Conservation (phyloP, 2,113 vertebrate genomes). For the Rafetus swinhoei region DNA sequence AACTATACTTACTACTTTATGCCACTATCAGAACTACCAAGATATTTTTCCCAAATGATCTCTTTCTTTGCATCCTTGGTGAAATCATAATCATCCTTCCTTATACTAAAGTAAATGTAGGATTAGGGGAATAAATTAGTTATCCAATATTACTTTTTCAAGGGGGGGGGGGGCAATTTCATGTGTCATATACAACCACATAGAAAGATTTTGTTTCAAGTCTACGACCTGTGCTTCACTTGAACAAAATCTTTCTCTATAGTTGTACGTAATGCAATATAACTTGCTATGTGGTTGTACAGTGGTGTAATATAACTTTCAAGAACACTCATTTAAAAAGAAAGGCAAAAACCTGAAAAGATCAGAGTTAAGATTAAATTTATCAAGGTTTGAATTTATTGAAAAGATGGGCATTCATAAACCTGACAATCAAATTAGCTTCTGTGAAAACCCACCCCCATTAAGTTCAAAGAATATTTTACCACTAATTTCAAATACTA, state of each 20-base stretch:
- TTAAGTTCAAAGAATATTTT: not conserved
- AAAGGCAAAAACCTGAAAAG: not conserved
- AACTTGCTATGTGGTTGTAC: too few species aligned
- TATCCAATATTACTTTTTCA: not conserved
- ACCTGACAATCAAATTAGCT: not conserved
- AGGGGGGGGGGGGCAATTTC: not conserved
- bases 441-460: not conserved
- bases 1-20: not conserved
- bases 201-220: not conserved
- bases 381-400: not conserved
- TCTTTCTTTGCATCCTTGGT: not conserved
- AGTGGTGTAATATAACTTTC: not conserved
- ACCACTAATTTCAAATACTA: not conserved
- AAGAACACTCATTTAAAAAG: not conserved
- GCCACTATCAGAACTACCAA: not conserved
- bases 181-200: not conserved
- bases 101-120: not conserved
- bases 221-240: not conserved
- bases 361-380: not conserved
- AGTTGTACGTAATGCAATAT: too few species aligned
- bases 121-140: not conserved
- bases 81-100: not conserved
- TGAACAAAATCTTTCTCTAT: too few species aligned
- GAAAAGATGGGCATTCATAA: not conserved
- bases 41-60: not conserved